These are phyloP conservation scores for Marronus borbonicus DNA, from an alignment of 2,888 invertebrate genomes.

Conservation along the genomic window DNA sequence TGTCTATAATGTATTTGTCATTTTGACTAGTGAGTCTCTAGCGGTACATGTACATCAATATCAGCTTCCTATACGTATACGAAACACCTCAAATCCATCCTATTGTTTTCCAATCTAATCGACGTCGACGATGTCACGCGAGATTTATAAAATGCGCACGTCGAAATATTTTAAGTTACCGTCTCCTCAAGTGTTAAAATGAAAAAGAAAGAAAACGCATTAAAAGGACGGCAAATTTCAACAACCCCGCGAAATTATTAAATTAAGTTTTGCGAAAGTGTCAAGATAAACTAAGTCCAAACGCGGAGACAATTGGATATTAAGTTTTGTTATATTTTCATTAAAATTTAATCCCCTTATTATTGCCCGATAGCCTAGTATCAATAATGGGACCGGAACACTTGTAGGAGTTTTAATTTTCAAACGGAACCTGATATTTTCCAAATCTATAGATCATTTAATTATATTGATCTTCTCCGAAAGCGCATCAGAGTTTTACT, in stretches of 20 bases:
- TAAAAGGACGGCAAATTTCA: slow-evolving; percentile 40
- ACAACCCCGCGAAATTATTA: slow-evolving; percentile 37
- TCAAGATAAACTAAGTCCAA: slow-evolving; percentile 35
- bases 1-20: slow-evolving; percentile 53
- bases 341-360: slow-evolving; percentile 64
- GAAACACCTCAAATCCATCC: slow-evolving; percentile 56
- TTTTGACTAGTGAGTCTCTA: slow-evolving; percentile 57
- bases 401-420: slow-evolving; percentile 36
- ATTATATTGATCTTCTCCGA: too few relatives aligned
- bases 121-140: slow-evolving; percentile 2
- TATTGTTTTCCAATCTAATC: slow-evolving; percentile 57
- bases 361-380: slow-evolving; percentile 57
- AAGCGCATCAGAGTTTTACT: too few relatives aligned
- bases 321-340: slow-evolving; percentile 64
- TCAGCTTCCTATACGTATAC: slow-evolving; percentile 53
- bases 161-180: slow-evolving; percentile 38
- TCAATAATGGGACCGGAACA: slow-evolving; percentile 54
- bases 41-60: slow-evolving; percentile 58
- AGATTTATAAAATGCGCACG: slow-evolving; percentile 37
- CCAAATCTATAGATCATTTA: too few relatives aligned
- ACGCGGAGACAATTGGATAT: slow-evolving; percentile 40
- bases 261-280: slow-evolving; percentile 26
- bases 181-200: slow-evolving; percentile 12
- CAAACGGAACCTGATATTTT: slow-evolving; percentile 4
- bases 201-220: not conserved